phyloP scores from a whole-genome alignment of 1,140 invertebrate species.

The Paralvinella palmiformis region DNA sequence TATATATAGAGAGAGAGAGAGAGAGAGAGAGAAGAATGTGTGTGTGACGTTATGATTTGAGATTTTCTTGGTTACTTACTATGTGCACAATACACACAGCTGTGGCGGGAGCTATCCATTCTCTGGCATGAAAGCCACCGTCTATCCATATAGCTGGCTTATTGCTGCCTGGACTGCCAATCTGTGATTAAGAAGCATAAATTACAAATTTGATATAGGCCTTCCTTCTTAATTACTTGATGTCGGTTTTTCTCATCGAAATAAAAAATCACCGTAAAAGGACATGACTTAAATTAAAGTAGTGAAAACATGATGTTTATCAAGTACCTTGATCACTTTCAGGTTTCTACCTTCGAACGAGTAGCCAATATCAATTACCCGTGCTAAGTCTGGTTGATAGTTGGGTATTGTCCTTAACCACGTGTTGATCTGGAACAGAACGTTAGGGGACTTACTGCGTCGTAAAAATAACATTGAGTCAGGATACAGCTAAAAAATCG shows the following conservation, averaged over 20 bases:
- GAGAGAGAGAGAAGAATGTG: background rate
- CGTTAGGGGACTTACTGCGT: too few relatives aligned
- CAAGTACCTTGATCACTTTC: constrained; percentile 9
- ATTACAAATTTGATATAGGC: background rate
- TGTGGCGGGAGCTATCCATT: constrained; percentile 50
- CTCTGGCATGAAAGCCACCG: constrained; percentile 48
- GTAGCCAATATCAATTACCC: background rate
- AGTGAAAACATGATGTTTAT: background rate
- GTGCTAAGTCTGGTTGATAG: too few relatives aligned
- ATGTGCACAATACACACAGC: constrained; percentile 46
- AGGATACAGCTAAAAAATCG: too few relatives aligned
- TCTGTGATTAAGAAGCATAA: too few relatives aligned
- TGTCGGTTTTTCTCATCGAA: background rate
- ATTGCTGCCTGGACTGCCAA: constrained; percentile 4
- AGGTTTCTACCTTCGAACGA: background rate
- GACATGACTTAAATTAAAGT: background rate
- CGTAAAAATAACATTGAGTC: too few relatives aligned
- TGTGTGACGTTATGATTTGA: background rate
- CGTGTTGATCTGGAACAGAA: too few relatives aligned
- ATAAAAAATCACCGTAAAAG: background rate
- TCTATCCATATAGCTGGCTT: constrained; percentile 30
- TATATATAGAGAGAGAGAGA: too few relatives aligned
- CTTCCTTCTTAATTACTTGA: background rate
- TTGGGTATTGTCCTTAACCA: too few relatives aligned
- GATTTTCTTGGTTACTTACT: constrained; percentile 18